phyloP scores from a whole-genome alignment of 2,113 vertebrate genomes.

The Laterallus jamaicensis region DNA sequence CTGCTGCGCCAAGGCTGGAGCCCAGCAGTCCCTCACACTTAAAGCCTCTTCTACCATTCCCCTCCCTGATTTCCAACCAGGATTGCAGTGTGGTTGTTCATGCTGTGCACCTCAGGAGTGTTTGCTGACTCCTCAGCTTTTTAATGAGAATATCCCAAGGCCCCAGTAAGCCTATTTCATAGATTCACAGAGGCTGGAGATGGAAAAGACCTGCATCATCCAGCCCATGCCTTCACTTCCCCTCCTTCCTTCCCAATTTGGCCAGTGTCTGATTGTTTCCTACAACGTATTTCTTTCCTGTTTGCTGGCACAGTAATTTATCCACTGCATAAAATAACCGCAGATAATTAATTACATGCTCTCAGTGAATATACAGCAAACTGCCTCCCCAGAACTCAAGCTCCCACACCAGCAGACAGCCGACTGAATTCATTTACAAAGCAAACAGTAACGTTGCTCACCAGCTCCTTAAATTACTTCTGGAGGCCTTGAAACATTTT shows the following conservation, averaged over 20 bases:
- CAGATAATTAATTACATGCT: conserved; percentile 71
- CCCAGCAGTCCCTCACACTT: neutral
- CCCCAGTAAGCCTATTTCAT: conserved; percentile 28
- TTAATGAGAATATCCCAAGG: conserved; percentile 29
- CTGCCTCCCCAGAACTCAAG: neutral
- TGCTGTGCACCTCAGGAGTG: neutral
- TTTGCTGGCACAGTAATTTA: conserved; percentile 57
- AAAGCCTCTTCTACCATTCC: neutral
- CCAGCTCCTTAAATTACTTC: conserved; percentile 47
- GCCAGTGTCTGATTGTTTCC: neutral
- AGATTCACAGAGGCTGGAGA: neutral
- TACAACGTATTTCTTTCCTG: neutral
- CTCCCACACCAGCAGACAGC: conserved; percentile 35
- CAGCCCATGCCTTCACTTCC: neutral
- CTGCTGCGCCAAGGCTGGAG: neutral
- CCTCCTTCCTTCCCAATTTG: neutral
- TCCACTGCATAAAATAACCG: conserved; percentile 43
- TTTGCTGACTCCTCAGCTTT: conserved; percentile 12
- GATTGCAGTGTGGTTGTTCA: neutral
- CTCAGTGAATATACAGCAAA: neutral
- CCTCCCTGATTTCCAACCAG: neutral
- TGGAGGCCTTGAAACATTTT: conserved; percentile 41
- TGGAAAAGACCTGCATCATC: neutral
- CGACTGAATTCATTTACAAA: conserved; percentile 38
- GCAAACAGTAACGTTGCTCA: conserved; percentile 31